Evolutionary conservation across 2,888 invertebrate species (phyloP), one percentile per base, ranked within the genome.

Genomic region (Oscheius onirici): DNA sequence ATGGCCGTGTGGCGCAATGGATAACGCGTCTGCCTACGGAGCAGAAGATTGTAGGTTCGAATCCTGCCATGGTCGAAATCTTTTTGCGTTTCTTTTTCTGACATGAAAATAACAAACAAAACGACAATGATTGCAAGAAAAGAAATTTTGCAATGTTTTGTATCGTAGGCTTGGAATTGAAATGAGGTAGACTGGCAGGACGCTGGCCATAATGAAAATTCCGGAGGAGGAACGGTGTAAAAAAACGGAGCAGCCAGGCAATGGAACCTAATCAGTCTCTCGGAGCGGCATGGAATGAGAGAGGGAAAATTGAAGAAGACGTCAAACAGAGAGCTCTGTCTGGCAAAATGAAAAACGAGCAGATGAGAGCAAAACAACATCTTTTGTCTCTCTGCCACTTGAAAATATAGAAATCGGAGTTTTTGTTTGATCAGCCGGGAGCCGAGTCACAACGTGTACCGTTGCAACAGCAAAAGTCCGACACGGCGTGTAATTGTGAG

Each of bases 31-130:
- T 83, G 86, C 81, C 87, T 87, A 87, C 87, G 87, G 84, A 88
- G 83, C 87, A 83, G 86, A 87, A 87, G 86, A 88, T 88, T 88
- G 85, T 80, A 87, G 87, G 86, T 87, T 88, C 87, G 86, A 88
- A 73, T 70, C 76, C 76, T 74, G 68, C 76, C 75, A 58, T 75
- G 73, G 73, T 75, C 73, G 75, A 77, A 76, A 71, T 10, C n/a
- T 69, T 69, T 69, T 69, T n/a, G n/a, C n/a, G n/a, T 57, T 51
- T 51, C 34, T 34, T 34, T 34, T 34, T 34, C 8, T 34, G 34
- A 34, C 34, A 34, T n/a, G n/a, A n/a, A n/a, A n/a, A n/a, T n/a
- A n/a, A n/a, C n/a, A n/a, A n/a, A n/a, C n/a, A n/a, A n/a, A n/a
- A n/a, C n/a, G n/a, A n/a, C n/a, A n/a, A n/a, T n/a, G n/a, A n/a